phyloP scores from a whole-genome alignment of 1,140 invertebrate species.

The Nautilus pompilius region DNA sequence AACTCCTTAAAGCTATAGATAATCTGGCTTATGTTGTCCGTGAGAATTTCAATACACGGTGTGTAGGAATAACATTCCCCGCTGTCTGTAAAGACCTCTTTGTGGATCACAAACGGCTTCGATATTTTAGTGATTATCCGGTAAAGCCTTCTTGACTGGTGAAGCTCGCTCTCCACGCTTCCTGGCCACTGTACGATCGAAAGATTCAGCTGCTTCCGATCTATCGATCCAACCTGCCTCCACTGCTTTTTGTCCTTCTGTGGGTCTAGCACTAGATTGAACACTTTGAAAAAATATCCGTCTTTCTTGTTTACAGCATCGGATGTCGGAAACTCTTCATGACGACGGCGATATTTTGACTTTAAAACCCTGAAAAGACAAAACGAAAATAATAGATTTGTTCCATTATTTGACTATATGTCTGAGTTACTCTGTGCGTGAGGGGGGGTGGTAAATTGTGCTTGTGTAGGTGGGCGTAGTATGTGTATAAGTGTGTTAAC shows the following conservation, averaged over 20 bases:
- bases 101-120: constrained; percentile 43
- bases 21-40: constrained; percentile 46
- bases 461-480: too few species aligned
- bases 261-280: constrained; percentile 63
- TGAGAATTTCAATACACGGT: constrained; percentile 67
- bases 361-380: too few species aligned
- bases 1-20: constrained; percentile 23
- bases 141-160: constrained; percentile 63
- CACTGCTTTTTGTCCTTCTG: constrained; percentile 24
- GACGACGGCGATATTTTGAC: too few species aligned
- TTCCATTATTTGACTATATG: too few species aligned
- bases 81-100: constrained; percentile 18
- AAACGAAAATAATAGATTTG: too few species aligned
- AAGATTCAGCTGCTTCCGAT: constrained; percentile 47
- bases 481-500: too few species aligned
- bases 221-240: constrained; percentile 67
- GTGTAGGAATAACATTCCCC: constrained; percentile 62
- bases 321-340: too few species aligned
- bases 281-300: constrained; percentile 62
- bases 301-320: too few species aligned
- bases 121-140: constrained; percentile 73
- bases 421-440: too few species aligned
- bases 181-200: constrained; percentile 85
- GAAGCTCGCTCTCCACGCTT: constrained; percentile 40
- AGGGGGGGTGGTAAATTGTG: too few species aligned